Conservation (phyloP, 1,140 invertebrate species). For the Lepidostoma basale region DNA sequence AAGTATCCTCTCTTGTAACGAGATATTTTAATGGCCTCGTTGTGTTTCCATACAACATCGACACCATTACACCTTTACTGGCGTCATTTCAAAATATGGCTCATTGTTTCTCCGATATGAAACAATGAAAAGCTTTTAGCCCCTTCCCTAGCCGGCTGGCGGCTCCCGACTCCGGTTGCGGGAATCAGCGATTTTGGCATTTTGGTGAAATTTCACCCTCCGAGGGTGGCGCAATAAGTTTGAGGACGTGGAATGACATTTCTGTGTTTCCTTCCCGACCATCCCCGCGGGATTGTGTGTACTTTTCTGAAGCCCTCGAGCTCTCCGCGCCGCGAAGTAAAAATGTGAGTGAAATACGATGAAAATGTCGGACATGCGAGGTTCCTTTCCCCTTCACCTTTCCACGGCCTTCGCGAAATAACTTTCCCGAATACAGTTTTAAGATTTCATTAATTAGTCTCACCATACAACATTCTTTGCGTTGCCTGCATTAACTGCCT, state of each 20-base stretch:
- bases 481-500: no score
- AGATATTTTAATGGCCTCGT: slow-evolving; percentile 3
- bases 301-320: background rate
- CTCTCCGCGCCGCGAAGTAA: slow-evolving; percentile 6
- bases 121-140: slow-evolving; percentile 47
- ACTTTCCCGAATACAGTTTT: no score
- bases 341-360: slow-evolving; percentile 26
- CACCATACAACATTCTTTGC: no score
- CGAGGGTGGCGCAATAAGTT: background rate
- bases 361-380: slow-evolving; percentile 14
- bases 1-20: background rate
- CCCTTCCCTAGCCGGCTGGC: background rate
- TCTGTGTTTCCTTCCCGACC: slow-evolving; percentile 2
- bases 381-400: no score
- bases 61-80: background rate
- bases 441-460: no score
- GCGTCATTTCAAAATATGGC: slow-evolving; percentile 20
- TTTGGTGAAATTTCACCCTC: background rate
- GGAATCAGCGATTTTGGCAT: slow-evolving; percentile 16
- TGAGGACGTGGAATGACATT: slow-evolving; percentile 8
- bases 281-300: slow-evolving; percentile 4
- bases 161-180: background rate
- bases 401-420: no score
- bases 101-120: slow-evolving; percentile 44
- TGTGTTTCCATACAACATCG: background rate